A percentile compares a stretch with the other conserved stretches of the same genome.
These are phyloP conservation scores for Lamprologus ornatipinnis DNA, from an alignment of 2,113 vertebrate genomes.

Conservation along the genomic window DNA sequence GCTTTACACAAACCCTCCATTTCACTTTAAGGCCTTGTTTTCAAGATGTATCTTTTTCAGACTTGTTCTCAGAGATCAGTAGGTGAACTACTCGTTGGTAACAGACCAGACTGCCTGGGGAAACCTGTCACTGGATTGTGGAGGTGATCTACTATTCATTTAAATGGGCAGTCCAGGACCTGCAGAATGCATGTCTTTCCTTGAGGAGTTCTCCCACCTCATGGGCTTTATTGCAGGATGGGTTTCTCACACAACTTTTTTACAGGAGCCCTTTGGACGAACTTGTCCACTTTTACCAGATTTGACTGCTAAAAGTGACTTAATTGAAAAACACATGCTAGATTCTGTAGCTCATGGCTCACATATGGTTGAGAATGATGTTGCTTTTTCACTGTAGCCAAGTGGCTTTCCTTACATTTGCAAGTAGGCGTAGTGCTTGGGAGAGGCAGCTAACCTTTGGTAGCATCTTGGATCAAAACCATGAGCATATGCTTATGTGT, in stretches of 20 bases:
- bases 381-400: neutral
- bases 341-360: neutral
- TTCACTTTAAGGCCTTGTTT: neutral
- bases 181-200: neutral
- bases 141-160: neutral
- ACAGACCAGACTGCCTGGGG: neutral
- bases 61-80: neutral
- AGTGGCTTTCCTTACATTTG: neutral
- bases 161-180: neutral
- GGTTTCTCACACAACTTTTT: accelerated
- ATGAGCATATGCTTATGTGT: neutral
- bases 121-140: neutral
- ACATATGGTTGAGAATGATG: neutral
- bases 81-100: neutral
- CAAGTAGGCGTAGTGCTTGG: neutral
- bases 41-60: neutral
- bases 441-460: neutral
- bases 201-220: neutral
- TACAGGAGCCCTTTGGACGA: neutral
- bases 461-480: neutral
- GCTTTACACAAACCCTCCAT: neutral
- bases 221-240: neutral
- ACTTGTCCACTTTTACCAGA: neutral
- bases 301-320: neutral
- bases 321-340: neutral